Conservation (phyloP, 2,888 invertebrate species). For the Xanthia icteritia region DNA sequence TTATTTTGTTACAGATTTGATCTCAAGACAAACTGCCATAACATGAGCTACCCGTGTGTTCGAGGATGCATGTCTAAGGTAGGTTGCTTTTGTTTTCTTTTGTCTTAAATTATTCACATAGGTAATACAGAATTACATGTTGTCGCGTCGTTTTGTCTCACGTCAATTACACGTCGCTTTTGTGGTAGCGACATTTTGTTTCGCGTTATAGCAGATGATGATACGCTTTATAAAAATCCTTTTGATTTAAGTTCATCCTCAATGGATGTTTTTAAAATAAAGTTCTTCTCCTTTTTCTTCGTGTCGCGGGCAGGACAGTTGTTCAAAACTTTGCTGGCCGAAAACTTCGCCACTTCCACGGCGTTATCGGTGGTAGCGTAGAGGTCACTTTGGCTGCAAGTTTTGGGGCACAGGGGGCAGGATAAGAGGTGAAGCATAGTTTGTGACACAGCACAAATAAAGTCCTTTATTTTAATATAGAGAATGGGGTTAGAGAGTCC, state of each 20-base stretch:
- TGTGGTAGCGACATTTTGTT: conserved; percentile 18
- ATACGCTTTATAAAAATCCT: not conserved
- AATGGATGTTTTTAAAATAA: not conserved
- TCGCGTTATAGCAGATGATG: conserved; percentile 21
- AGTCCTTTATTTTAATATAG: not conserved
- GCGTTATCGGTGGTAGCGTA: not conserved
- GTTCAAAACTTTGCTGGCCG: not conserved
- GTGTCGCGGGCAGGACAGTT: not conserved
- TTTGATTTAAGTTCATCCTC: not conserved
- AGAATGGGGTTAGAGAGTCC: not conserved
- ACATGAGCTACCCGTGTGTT: conserved; percentile 17
- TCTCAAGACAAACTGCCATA: conserved; percentile 51
- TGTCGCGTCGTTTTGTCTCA: conserved; percentile 44
- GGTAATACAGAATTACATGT: conserved; percentile 32
- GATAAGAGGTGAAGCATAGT: not conserved
- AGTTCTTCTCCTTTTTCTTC: not conserved
- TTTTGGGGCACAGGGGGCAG: not conserved
- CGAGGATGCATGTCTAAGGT: conserved; percentile 47
- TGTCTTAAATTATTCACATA: conserved; percentile 7
- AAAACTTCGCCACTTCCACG: not conserved
- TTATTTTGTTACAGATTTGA: conserved; percentile 67
- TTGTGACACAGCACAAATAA: not conserved
- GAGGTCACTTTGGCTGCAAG: not conserved
- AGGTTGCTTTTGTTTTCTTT: conserved; percentile 37
- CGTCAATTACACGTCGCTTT: conserved; percentile 50